These are phyloP conservation scores for Condylostylus longicornis DNA, from an alignment of 1,140 invertebrate genomes.

Conservation along the genomic window DNA sequence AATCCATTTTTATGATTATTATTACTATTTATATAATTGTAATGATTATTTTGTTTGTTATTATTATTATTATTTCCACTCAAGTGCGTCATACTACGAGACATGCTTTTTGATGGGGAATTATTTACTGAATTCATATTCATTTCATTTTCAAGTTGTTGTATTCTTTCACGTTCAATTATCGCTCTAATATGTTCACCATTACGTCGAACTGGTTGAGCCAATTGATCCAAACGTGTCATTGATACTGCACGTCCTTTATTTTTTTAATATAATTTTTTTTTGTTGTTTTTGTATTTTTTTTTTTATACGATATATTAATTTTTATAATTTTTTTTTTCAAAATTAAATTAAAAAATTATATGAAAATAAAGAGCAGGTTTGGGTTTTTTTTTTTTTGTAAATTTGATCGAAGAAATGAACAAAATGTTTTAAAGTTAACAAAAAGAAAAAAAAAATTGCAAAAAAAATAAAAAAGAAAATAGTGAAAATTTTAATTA, in stretches of 20 bases:
- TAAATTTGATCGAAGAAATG: too few species aligned
- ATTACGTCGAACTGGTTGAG: constrained; percentile 49
- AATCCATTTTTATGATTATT: constrained; percentile 12
- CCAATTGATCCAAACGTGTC: constrained; percentile 74
- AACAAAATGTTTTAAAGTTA: too few species aligned
- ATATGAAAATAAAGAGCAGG: too few species aligned
- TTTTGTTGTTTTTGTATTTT: too few species aligned
- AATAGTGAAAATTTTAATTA: too few species aligned
- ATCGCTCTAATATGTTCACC: constrained; percentile 31
- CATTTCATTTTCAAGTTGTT: constrained; percentile 26
- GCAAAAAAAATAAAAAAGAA: too few species aligned
- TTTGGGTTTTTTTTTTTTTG: too few species aligned
- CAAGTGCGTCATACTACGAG: constrained; percentile 52
- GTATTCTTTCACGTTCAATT: constrained; percentile 22
- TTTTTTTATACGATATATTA: too few species aligned
- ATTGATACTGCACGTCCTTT: constrained; percentile 69
- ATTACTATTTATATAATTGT: constrained; percentile 6
- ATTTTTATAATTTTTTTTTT: too few species aligned
- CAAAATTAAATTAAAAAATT: too few species aligned
- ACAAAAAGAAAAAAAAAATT: too few species aligned
- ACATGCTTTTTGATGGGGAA: constrained; percentile 41
- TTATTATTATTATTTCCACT: constrained; percentile 27
- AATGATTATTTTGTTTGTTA: constrained; percentile 10
- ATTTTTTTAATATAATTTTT: constrained; percentile 6
- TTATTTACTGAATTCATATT: constrained; percentile 24